Conservation (phyloP, 1,140 invertebrate genomes). For the Radopholus similis region DNA sequence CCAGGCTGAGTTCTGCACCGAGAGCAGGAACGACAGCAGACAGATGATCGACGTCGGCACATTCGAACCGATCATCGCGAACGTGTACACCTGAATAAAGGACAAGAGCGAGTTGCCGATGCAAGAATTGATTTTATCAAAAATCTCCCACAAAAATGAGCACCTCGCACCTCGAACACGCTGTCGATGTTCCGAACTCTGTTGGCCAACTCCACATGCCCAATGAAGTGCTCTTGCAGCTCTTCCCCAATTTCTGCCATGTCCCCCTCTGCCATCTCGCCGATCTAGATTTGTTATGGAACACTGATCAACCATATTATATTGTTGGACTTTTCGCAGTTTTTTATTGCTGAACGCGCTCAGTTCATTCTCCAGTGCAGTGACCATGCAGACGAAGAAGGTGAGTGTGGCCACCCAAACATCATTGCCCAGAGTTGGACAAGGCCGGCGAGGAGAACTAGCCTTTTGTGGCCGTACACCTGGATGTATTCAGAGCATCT, state of each 20-base stretch:
- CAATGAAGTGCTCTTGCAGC: conserved; percentile 23
- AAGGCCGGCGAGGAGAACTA: conserved; percentile 12
- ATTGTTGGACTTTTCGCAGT: conserved; percentile 2
- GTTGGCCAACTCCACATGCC: conserved; percentile 32
- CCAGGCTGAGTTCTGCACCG: conserved; percentile 21
- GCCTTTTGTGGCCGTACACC: conserved; percentile 8
- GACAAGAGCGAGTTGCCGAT: neutral
- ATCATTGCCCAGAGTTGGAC: conserved; percentile 22
- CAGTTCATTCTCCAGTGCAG: conserved; percentile 26
- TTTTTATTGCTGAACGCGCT: conserved; percentile 10
- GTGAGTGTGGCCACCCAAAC: conserved; percentile 25
- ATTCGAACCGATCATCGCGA: conserved; percentile 37
- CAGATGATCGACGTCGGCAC: conserved; percentile 41
- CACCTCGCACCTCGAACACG: conserved; percentile 22
- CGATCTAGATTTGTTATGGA: conserved; percentile 28
- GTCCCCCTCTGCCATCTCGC: conserved; percentile 11
- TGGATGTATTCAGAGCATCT: neutral
- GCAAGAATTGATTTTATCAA: no score
- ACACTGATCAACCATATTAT: neutral
- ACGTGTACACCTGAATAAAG: conserved; percentile 31
- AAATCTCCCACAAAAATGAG: no score
- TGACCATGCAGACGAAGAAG: conserved; percentile 24
- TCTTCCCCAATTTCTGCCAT: conserved; percentile 21
- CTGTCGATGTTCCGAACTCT: conserved; percentile 28
- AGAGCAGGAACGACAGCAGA: conserved; percentile 29